A percentile compares a stretch with the other conserved stretches of the same genome.
Conservation (phyloP, 2,797 vertebrate genomes). For the Hozukius guyotensis region DNA sequence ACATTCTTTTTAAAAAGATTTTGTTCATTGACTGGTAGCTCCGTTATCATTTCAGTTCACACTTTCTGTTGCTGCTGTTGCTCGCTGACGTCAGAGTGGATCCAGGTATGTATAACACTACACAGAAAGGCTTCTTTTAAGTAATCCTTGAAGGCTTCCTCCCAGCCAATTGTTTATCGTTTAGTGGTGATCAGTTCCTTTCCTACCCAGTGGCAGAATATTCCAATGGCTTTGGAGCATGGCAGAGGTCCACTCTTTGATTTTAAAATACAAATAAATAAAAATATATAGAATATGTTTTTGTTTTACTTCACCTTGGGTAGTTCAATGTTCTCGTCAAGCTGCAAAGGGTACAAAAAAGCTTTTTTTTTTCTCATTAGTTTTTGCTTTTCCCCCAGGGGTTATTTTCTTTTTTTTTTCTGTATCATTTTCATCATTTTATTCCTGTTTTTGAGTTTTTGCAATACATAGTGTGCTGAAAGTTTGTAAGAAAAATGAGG, state of each 20-base stretch:
- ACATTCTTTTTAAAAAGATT: conserved; percentile 75
- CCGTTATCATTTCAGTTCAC: conserved; percentile 27
- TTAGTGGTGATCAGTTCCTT: conserved; percentile 34
- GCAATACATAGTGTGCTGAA: conserved; percentile 31
- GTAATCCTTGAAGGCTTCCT: conserved; percentile 32
- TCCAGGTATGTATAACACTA: conserved; percentile 41
- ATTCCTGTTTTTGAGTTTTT: conserved; percentile 37
- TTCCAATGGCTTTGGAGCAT: conserved; percentile 66
- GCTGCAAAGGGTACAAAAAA: conserved; percentile 65
- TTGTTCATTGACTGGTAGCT: conserved; percentile 57
- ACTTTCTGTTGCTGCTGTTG: conserved; percentile 36
- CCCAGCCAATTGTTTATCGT: conserved; percentile 30
- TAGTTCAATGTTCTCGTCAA: conserved; percentile 46
- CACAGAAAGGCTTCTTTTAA: conserved; percentile 11
- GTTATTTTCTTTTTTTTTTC: conserved; percentile 21
- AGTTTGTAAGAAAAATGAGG: conserved; percentile 66
- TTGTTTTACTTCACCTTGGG: conserved; percentile 46
- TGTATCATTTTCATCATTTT: conserved; percentile 33
- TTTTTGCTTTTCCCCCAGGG: not conserved
- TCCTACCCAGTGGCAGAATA: conserved; percentile 33
- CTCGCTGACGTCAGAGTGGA: conserved; percentile 20
- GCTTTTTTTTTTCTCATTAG: not conserved
- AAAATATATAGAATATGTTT: conserved; percentile 70
- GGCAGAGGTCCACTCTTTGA: conserved; percentile 66
- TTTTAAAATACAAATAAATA: conserved; percentile 63